These are phyloP conservation scores for Luperina testacea DNA, from an alignment of 2,888 invertebrate genomes.

Conservation along the genomic window DNA sequence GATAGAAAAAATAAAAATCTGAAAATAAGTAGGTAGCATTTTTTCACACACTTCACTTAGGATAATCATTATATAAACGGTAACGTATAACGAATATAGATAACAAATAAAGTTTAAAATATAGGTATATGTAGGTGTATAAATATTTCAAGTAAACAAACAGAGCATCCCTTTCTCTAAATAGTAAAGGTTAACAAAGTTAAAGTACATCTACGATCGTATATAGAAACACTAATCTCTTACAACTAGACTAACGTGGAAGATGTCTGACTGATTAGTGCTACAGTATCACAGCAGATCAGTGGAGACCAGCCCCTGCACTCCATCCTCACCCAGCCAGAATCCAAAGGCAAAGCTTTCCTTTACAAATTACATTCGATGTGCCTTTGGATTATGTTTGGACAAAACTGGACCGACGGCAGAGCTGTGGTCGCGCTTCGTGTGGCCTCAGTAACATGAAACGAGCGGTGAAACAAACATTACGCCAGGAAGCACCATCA, in stretches of 20 bases:
- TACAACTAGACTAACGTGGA: constrained; percentile 88
- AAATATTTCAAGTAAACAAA: constrained; percentile 85
- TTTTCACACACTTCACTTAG: constrained; percentile 89
- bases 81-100: constrained; percentile 83
- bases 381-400: constrained; percentile 63
- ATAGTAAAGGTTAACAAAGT: constrained; percentile 88
- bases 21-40: constrained; percentile 90
- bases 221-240: constrained; percentile 88
- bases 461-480: constrained; percentile 66
- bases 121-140: constrained; percentile 78
- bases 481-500: constrained; percentile 56
- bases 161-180: constrained; percentile 84
- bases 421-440: constrained; percentile 66
- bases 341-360: constrained; percentile 57
- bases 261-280: constrained; percentile 86
- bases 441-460: constrained; percentile 68
- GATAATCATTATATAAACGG: constrained; percentile 84
- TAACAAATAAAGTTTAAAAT: constrained; percentile 84
- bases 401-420: constrained; percentile 60
- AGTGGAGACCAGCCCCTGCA: constrained; percentile 81
- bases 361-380: constrained; percentile 29
- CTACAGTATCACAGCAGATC: constrained; percentile 89
- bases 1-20: constrained; percentile 90
- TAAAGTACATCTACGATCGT: constrained; percentile 83
- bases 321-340: constrained; percentile 68